Evolutionary conservation across 2,113 vertebrate genomes (phyloP).

Genomic region (Aphyosemion australe): DNA sequence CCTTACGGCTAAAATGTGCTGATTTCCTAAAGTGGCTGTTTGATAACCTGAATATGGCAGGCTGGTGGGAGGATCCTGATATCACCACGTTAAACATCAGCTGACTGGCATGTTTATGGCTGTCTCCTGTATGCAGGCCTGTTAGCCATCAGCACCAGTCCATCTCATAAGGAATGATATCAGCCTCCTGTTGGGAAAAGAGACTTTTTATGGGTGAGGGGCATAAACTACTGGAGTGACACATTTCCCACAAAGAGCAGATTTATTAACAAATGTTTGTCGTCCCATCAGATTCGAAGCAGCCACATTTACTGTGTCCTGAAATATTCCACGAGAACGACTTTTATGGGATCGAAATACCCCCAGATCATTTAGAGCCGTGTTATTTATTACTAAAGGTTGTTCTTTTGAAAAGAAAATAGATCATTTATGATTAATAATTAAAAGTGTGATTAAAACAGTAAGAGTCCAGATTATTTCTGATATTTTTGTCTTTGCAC

Average conservation of each 20-base stretch:
- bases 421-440: no score
- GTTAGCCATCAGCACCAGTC: conserved; percentile 40
- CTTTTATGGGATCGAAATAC: no score
- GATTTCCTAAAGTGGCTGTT: conserved; percentile 58
- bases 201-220: conserved; percentile 53
- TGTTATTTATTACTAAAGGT: no score
- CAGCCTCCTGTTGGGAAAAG: conserved; percentile 41
- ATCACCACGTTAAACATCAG: conserved; percentile 33
- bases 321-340: no score
- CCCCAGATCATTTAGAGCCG: no score
- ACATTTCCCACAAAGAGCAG: conserved; percentile 22
- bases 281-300: no score
- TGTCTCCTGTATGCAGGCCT: conserved; percentile 41
- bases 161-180: conserved; percentile 57
- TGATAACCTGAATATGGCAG: conserved; percentile 13
- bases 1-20: conserved; percentile 20
- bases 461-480: no score
- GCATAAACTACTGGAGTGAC: conserved; percentile 22
- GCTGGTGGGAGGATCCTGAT: conserved; percentile 16
- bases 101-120: conserved; percentile 58
- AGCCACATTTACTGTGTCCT: no score
- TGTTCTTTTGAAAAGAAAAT: no score
- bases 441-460: no score
- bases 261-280: no score
- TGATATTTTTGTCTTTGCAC: no score